Base-by-base conservation (phyloP, 2,113 vertebrate species). In the Bothrops jararaca region DNA sequence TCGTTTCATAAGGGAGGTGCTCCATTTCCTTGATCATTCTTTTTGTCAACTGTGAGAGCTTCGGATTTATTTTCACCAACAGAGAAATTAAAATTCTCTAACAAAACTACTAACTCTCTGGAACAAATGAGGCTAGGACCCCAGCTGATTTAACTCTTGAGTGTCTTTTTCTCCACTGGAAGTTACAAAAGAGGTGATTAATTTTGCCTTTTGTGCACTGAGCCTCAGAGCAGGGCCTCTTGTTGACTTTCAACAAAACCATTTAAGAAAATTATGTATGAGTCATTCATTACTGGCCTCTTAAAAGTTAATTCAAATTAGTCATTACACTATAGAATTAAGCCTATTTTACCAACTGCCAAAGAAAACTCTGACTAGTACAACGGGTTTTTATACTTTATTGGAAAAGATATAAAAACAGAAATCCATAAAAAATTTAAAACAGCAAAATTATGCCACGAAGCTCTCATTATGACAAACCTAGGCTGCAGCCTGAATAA, bases 401-500 rank as follows among this genome's bases (percentile, higher is more conserved):
- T 86, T 93, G 96, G 95, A 91, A 93, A 96, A 94, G 90, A 94
- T 96, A 94, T 96, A 96, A 96, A 96, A 96, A 24, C 93, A 24
- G 89, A 93, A 92, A 96, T 96, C 90, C 95, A 74, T 93, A 95
- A 96, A 89, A 96, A 45, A 8, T 96, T 97, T 94, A 95, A 97
- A 96, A 96, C 90, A 93, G 95, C 24, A 60, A 96, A 96, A 96
- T 96, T 96, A 97, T 93, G 95, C 95, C 97, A 96, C 56, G 89
- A 88, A 95, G 97, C 97, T 96, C 85, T 5, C 92, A 94, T 95
- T 96, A 96, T 95, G 96, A 93, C 96, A 95, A 18, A 93, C 39
- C 96, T 94, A 93, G 96, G 95, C 92, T 92, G 96, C 92, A 95
- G 96, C 94, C 95, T 94, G 97, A 96, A 95, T 95, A 95, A 96